Evolutionary conservation across 2,113 vertebrate species (phyloP).

Genomic region (Podarcis cretensis): DNA sequence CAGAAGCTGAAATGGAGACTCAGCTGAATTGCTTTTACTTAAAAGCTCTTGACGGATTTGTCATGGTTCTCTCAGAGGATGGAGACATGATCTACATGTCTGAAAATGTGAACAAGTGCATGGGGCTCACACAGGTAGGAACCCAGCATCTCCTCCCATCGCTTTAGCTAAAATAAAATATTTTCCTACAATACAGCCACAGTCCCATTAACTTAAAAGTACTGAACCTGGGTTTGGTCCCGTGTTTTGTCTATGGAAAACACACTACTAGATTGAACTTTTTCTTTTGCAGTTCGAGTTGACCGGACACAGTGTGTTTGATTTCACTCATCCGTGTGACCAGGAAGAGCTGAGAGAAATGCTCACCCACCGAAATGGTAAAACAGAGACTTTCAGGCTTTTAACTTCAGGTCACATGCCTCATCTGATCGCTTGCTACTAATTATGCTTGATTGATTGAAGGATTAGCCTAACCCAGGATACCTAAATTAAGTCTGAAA

Average conservation of each 20-base stretch:
- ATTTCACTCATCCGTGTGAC: constrained; percentile 97
- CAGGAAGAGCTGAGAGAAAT: constrained; percentile 98
- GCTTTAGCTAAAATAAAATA: neutral
- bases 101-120: constrained; percentile 96
- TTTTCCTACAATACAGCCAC: neutral
- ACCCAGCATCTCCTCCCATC: neutral
- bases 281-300: constrained; percentile 89
- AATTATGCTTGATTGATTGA: constrained; percentile 26
- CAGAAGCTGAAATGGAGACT: constrained; percentile 87
- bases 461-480: neutral
- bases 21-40: constrained; percentile 93
- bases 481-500: neutral
- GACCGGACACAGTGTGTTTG: constrained; percentile 96
- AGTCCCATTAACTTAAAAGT: neutral
- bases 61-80: constrained; percentile 96
- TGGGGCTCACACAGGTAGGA: constrained; percentile 95
- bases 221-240: neutral
- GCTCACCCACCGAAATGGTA: constrained; percentile 92
- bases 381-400: constrained; percentile 63
- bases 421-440: constrained; percentile 38
- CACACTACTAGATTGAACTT: constrained; percentile 24
- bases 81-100: constrained; percentile 97
- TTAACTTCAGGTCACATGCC: constrained; percentile 40
- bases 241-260: neutral
- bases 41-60: constrained; percentile 97